Evolutionary conservation across 2,888 invertebrate species (phyloP), one percentile per base, ranked within the genome.

Genomic region (Temnothorax unifasciatus): DNA sequence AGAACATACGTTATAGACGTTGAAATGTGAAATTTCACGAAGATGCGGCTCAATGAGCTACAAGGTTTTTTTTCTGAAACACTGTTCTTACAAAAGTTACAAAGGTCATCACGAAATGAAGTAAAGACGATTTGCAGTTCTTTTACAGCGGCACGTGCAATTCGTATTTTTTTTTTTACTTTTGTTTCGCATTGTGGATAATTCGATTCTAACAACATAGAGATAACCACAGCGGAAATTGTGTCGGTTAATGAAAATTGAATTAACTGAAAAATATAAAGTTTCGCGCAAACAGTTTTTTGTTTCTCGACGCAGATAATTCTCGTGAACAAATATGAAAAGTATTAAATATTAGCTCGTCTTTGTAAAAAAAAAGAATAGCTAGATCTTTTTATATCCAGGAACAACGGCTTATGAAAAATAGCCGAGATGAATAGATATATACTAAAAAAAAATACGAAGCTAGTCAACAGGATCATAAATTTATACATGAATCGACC

Each of bases 21-120:
- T 52, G 15, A 41, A 66, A 59, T 3, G 18, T 38, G n/a, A 11
- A 41, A 47, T 68, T 69, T 59, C 13, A 9, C 18, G 5, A 71
- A 71, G 38, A 61, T 21, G 15, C 2, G 34, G n/a, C 52, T 54
- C n/a, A n/a, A 41, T 34, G 11, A 29, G 52, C 15, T n/a, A 34
- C 18, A 9, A 21, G 59, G 1, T 2, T 29, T 66, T 59, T 44
- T 81, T 61, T n/a, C n/a, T 68, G 34, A 59, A 68, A 59, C 38
- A 18, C n/a, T 25, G 5, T 38, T 79, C 18, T 18, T n/a, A 71
- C 79, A 59, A 68, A 77, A 11, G 29, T 18, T n/a, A 71, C 79
- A 59, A 68, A 77, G 15, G 29, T 11, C 29, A 9, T 38, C 11
- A 50, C 50, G 47, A 68, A 57, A 57, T 59, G 18, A 1, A 77